Conservation (phyloP, 2,797 vertebrate species). For the Morus bassanus region DNA sequence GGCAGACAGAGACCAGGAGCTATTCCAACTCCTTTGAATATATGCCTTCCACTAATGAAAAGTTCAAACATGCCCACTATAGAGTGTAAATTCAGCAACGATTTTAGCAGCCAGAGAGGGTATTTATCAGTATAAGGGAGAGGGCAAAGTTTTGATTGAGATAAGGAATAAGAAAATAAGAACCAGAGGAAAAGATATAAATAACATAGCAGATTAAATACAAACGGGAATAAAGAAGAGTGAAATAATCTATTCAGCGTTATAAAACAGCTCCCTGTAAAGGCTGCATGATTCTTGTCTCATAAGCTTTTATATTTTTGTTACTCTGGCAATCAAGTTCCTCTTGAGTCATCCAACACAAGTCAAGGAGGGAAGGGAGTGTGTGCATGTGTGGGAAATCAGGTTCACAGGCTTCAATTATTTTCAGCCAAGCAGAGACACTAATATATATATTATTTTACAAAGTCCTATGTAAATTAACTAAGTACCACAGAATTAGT, state of each 20-base stretch:
- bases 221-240: neutral
- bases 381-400: neutral
- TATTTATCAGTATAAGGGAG: neutral
- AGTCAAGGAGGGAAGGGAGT: conserved; percentile 19
- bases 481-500: neutral
- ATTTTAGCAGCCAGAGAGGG: neutral
- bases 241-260: conserved; percentile 22
- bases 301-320: conserved; percentile 13
- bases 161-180: neutral
- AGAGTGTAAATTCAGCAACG: neutral
- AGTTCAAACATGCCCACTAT: neutral
- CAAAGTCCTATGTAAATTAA: conserved; percentile 44
- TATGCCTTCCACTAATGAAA: neutral
- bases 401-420: conserved; percentile 54
- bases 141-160: neutral
- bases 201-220: neutral
- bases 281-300: conserved; percentile 40
- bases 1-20: neutral
- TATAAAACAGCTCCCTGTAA: conserved; percentile 17
- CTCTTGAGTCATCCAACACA: conserved; percentile 27
- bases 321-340: conserved; percentile 44
- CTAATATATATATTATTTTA: conserved; percentile 55
- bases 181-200: neutral
- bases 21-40: neutral
- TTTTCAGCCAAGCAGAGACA: conserved; percentile 51